A percentile compares a stretch with the other conserved stretches of the same genome.
Conservation (phyloP, 2,888 invertebrate genomes). For the Epinotia ramella region DNA sequence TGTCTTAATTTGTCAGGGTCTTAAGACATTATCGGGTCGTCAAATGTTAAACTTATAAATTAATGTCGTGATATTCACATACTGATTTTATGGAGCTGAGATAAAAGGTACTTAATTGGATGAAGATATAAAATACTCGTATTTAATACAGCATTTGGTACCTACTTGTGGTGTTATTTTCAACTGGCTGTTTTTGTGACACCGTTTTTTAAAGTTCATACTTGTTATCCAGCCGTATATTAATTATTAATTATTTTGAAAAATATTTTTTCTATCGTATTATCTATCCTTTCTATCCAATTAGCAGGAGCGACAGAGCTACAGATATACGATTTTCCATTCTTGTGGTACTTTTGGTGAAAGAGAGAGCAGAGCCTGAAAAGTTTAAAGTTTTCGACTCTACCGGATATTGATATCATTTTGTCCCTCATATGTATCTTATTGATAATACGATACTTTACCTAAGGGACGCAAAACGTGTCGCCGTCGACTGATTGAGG, state of each 20-base stretch:
- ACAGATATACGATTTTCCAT: no score
- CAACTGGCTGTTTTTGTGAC: not conserved
- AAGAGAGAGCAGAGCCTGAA: no score
- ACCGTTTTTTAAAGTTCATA: not conserved
- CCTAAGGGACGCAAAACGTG: no score
- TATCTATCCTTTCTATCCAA: not conserved
- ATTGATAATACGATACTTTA: no score
- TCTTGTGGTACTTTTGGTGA: no score
- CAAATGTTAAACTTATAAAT: slow-evolving; percentile 31
- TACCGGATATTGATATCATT: not conserved
- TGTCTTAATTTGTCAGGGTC: slow-evolving; percentile 26
- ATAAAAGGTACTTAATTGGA: slow-evolving; percentile 29
- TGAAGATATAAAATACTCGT: slow-evolving; percentile 11
- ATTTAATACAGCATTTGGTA: not conserved
- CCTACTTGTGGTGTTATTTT: not conserved
- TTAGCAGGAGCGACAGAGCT: no score
- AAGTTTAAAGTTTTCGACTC: not conserved
- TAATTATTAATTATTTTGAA: no score
- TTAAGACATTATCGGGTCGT: slow-evolving; percentile 26
- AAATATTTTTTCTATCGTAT: no score
- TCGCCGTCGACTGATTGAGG: no score
- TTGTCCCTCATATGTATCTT: not conserved
- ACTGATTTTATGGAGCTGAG: slow-evolving; percentile 14
- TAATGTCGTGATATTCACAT: slow-evolving; percentile 12
- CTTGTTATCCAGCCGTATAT: not conserved